These are phyloP conservation scores for Dorcus hopei DNA, from an alignment of 2,888 invertebrate species.

Conservation along the genomic window DNA sequence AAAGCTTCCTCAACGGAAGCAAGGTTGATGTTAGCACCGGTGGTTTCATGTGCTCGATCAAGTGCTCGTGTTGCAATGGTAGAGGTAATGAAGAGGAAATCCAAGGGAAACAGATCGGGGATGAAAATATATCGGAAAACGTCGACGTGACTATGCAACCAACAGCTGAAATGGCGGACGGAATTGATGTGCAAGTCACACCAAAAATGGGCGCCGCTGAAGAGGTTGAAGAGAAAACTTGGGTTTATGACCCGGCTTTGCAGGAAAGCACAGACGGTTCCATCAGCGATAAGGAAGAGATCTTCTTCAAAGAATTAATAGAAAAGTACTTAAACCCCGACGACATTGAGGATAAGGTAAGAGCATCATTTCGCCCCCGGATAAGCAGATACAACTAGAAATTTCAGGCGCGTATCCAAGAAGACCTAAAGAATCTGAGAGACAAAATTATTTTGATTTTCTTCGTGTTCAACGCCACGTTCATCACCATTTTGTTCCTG, in stretches of 20 bases:
- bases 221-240: conserved; percentile 41
- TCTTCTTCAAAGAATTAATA: conserved; percentile 76
- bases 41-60: conserved; percentile 54
- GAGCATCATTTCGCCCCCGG: too few relatives aligned
- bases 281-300: conserved; percentile 62
- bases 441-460: conserved; percentile 68
- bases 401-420: conserved; percentile 40
- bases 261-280: conserved; percentile 64
- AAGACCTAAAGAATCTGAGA: conserved; percentile 58
- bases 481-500: conserved; percentile 71
- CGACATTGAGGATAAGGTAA: conserved; percentile 61
- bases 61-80: conserved; percentile 53
- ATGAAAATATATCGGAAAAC: background rate
- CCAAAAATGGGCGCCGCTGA: conserved; percentile 38
- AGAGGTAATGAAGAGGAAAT: conserved; percentile 24
- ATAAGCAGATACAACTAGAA: too few relatives aligned
- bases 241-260: conserved; percentile 68
- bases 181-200: conserved; percentile 52
- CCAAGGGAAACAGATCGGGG: conserved; percentile 26
- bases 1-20: conserved; percentile 35
- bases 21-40: conserved; percentile 44
- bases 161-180: conserved; percentile 31
- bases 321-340: conserved; percentile 73
- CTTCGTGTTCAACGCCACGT: conserved; percentile 73
- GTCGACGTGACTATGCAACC: background rate